Evolutionary conservation across 1,140 invertebrate genomes (phyloP), one percentile per base, ranked within the genome.

Genomic region (Artemia franciscana): DNA sequence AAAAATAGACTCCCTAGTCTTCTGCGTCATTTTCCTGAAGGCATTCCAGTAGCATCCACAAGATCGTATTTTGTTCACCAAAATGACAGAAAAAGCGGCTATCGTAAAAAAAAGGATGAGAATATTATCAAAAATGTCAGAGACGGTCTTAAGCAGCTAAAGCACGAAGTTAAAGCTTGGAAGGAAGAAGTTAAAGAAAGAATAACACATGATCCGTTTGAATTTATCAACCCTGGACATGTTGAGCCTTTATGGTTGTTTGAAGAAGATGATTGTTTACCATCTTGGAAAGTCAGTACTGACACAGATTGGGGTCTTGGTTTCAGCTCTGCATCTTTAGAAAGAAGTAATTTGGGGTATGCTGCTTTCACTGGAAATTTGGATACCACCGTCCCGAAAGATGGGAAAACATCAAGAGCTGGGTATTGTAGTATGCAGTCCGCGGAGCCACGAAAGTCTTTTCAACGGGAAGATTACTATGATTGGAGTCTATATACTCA

Each of bases 261-360:
- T 71, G 76, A 78, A 63, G 73, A 78, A 26, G 71, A 78, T 60
- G 68, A 73, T 9, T 71, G 80, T 5, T 66, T 91, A 12, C 74
- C 87, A 1, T 74, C 83, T 25, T 94, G 88, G 83, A 72, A 83
- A 24, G 75, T 82, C 0, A 84, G 84, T 0, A 72, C 73, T 58
- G 91, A 95, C 71, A 81, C 77, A 61, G 87, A 92, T 72, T 82
- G 87, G 69, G 79, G 80, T 62, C 79, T 88, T 69, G 91, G 91
- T 3, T 82, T 74, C 68, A 92, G 88, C 69, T 76, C 68, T 58
- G 86, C 84, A 64, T 73, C 70, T 15, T 69, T 82, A 5, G 66
- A 65, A 3, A 66, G 76, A 3, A 86, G 82, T 67, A 70, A 76
- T 18, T 72, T 79, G 2, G 84, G 85, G 0, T 82, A 82, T 66